phyloP scores from a whole-genome alignment of 1,140 invertebrate species.

The Stenopsyche tienmushanensis region DNA sequence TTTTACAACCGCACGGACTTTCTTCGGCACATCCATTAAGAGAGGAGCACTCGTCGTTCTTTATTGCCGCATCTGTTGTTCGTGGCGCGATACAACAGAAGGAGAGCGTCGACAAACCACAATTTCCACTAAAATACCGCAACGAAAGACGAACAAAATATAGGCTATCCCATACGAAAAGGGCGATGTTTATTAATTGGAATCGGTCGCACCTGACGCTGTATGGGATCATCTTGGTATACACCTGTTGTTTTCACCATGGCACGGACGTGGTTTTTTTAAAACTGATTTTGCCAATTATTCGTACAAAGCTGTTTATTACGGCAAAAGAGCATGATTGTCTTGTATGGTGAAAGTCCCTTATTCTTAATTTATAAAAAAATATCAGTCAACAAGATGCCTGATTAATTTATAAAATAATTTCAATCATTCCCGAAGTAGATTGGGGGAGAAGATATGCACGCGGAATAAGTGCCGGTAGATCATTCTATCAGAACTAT shows the following conservation, averaged over 20 bases:
- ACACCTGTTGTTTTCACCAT: background rate
- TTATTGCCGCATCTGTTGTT: slow-evolving; percentile 21
- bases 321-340: too few species aligned
- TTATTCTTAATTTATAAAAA: too few species aligned
- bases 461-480: too few species aligned
- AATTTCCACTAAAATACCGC: slow-evolving; percentile 9
- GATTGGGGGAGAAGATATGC: too few species aligned
- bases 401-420: too few species aligned
- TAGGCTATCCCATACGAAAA: background rate
- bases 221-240: background rate
- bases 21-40: slow-evolving; percentile 9
- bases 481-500: too few species aligned
- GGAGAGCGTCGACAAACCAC: slow-evolving; percentile 20
- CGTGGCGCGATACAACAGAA: slow-evolving; percentile 6
- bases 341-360: too few species aligned
- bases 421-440: too few species aligned
- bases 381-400: too few species aligned
- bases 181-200: too few species aligned
- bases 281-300: background rate
- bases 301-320: too few species aligned
- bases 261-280: background rate
- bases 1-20: background rate
- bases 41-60: slow-evolving; percentile 9
- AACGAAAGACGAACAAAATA: slow-evolving; percentile 5
- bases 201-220: slow-evolving; percentile 1